A percentile compares a stretch with the other conserved stretches of the same genome.
Conservation (phyloP, 2,888 invertebrate species). For the Campoletis raptor region DNA sequence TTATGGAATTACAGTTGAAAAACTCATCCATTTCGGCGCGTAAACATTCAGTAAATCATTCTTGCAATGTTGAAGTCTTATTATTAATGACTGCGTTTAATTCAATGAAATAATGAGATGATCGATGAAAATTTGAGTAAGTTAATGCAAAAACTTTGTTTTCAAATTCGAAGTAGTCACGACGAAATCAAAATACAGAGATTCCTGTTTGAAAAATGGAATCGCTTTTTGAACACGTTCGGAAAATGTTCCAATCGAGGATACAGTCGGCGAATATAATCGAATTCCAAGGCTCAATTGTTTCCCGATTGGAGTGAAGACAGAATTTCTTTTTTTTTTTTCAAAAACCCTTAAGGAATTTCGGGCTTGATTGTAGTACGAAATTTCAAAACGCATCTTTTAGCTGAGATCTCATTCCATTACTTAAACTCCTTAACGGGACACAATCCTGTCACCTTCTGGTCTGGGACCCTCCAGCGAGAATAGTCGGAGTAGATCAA, state of each 20-base stretch:
- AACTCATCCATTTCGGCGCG: constrained; percentile 43
- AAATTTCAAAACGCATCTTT: constrained; percentile 25
- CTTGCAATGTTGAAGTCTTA: constrained; percentile 57
- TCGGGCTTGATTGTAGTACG: neutral
- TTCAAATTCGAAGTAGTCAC: constrained; percentile 4
- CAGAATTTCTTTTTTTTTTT: neutral
- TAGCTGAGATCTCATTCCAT: neutral
- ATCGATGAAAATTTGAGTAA: constrained; percentile 58
- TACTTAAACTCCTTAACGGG: constrained; percentile 1
- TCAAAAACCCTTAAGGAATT: neutral
- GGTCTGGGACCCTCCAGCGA: neutral
- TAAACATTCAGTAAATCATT: constrained; percentile 51
- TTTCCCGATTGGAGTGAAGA: constrained; percentile 44
- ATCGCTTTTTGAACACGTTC: constrained; percentile 39
- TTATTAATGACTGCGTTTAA: constrained; percentile 65
- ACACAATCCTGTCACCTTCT: neutral
- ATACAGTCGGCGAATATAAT: constrained; percentile 44
- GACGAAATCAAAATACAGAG: constrained; percentile 33
- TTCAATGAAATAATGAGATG: constrained; percentile 58
- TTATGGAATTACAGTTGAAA: constrained; percentile 64
- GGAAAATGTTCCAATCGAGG: constrained; percentile 38
- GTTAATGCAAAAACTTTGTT: constrained; percentile 20
- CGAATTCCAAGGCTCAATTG: constrained; percentile 53
- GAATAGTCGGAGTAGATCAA: constrained; percentile 13
- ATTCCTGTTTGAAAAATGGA: constrained; percentile 20